Percentiles rank a stretch among this genome's conserved stretches.
These are phyloP conservation scores for Cephalopterus ornatus DNA, from an alignment of 2,113 vertebrate genomes.

Conservation along the genomic window DNA sequence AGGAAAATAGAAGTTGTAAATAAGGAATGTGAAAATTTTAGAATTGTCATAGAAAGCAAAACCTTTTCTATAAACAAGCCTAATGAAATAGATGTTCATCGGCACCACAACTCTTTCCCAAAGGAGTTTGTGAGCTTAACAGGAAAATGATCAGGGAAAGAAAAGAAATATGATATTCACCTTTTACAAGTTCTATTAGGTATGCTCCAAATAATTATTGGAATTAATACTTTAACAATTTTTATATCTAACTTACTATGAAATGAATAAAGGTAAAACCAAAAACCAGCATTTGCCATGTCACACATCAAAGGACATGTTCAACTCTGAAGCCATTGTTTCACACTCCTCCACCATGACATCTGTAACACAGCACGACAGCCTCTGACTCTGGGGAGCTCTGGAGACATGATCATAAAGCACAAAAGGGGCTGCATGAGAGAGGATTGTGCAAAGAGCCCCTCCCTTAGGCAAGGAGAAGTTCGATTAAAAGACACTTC, in stretches of 20 bases:
- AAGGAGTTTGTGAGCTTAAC: background rate
- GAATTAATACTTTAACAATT: background rate
- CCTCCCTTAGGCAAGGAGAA: background rate
- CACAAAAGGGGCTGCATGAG: background rate
- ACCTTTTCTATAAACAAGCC: background rate
- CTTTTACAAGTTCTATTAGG: background rate
- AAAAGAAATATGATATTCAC: background rate
- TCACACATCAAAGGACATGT: background rate
- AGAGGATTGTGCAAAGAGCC: background rate
- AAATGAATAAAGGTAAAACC: background rate
- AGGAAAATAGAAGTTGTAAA: background rate
- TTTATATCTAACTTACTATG: background rate
- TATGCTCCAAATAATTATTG: background rate
- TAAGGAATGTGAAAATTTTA: background rate
- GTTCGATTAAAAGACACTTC: background rate
- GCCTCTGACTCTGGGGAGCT: background rate
- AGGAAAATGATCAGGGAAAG: background rate
- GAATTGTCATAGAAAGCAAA: background rate
- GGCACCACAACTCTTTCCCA: background rate
- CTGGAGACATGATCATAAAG: background rate
- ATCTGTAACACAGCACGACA: accelerated
- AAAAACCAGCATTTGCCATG: accelerated
- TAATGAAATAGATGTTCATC: background rate
- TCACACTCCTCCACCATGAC: background rate
- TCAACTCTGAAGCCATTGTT: background rate